Evolutionary conservation across 1,140 invertebrate genomes (phyloP), one percentile per base, ranked within the genome.

Genomic region (Pygmarrhopalites habei): DNA sequence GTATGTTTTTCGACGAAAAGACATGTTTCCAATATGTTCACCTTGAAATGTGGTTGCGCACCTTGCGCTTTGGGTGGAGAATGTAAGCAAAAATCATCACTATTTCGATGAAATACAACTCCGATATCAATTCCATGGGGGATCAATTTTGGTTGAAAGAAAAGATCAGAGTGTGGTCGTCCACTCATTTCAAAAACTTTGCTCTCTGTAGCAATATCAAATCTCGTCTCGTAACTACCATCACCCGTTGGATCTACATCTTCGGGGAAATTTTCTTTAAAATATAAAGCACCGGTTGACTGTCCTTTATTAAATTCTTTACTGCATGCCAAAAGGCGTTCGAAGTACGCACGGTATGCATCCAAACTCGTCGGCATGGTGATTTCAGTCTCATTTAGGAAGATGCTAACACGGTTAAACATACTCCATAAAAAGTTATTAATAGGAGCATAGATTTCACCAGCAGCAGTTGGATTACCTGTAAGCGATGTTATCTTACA

Each of bases 321-420:
- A 3, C 67, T 72, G 71, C 77, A 78, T 65, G 72, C 72, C 1
- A 75, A 62, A 3, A 76, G 53, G 1, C 72, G 77, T 73, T 80
- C 76, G 12, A 79, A 73, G 58, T 79, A 79, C 4, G 74, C 72
- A 56, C 74, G 62, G 65, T 77, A 79, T 19, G 73, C 72, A 69
- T 79, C 77, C 17, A 73, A 74, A 62, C 75, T 74, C 47, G 74
- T 74, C 23, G 74, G 68, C 1, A 74, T 71, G n/a, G 75, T 77
- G 10, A 79, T 68, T n/a, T 76, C 65, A 69, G 75, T 76, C 69
- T 77, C 75, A 72, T 78, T 78, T 15, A 79, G 69, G 70, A 73
- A 74, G 25, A 79, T 66, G 65, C 77, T 74, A 2, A 77, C 64
- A 63, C 77, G 75, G 69, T 64, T 73, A 64, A 78, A 78, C 23